Base-by-base conservation (phyloP, 2,888 invertebrate genomes). In the Philonicus albiceps region DNA sequence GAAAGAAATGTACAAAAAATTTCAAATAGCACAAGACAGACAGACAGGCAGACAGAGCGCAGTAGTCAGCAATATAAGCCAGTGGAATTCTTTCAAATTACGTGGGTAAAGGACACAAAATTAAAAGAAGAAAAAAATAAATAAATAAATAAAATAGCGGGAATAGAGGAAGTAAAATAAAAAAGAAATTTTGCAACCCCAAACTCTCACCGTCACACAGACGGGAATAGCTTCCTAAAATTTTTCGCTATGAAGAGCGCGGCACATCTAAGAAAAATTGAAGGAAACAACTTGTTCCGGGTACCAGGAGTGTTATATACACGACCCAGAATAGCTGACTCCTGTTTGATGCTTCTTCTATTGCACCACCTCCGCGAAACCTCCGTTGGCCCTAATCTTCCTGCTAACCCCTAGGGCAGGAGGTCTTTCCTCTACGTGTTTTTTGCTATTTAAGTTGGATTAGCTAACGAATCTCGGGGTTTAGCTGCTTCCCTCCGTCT, bases 371-470 rank as follows among this genome's bases (percentile, higher is more conserved):
- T 64, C 3, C 64, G 7, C 19, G 55, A 22, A 55, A 19, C 27
- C 64, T 11, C 64, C 64, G n/a, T 53, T 31, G n/a, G 8, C 74
- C 19, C 34, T 34, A 64, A 74, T 74, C 34, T 16, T 11, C 53
- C 22, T 43, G 30, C 40, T 43, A 74, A 8, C 34, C 72, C 37
- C 22, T 11, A 7, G 30, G 49, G 16, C 85, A 53, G 22, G 74
- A 22, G 37, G 74, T 43, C 34, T 40, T 74, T 85, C 40, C 34
- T 74, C 40, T 74, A 40, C 75, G 43, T 85, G 85, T 85, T 85
- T 85, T 85, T 85, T 85, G 74, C 85, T 85, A 74, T 85, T 85
- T 85, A 85, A 85, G 74, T 74, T 72, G 75, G 85, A 75, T 85
- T 85, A 85, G 53, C 43, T 74, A 49, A 74, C 74, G 74, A 85